Conservation (phyloP, 35 echinoderm and acorn worm genomes). For the Stichopus chloronotus region DNA sequence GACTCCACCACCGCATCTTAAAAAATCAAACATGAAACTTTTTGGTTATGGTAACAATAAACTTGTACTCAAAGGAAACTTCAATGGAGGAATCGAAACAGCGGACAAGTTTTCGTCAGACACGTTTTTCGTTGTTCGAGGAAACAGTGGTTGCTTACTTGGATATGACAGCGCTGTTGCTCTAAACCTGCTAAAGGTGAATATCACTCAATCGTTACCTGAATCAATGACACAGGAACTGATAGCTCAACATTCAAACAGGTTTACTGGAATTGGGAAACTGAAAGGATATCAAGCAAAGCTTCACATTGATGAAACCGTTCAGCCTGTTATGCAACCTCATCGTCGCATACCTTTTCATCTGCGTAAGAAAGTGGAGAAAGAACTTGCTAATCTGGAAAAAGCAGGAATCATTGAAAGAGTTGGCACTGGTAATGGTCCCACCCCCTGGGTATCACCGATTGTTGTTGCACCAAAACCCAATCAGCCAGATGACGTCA, state of each 20-base stretch:
- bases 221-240: too few relatives aligned
- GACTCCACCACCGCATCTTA: neutral
- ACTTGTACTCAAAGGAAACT: neutral
- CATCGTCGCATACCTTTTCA: constrained; percentile 73
- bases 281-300: constrained; percentile 49
- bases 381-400: constrained; percentile 17
- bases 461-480: constrained; percentile 41
- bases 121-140: neutral
- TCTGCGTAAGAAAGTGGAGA: constrained; percentile 64
- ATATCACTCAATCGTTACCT: too few relatives aligned
- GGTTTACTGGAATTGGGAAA: constrained; percentile 66
- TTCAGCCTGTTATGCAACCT: constrained; percentile 62
- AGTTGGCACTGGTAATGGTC: neutral
- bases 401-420: constrained; percentile 26
- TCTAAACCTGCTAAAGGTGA: too few relatives aligned
- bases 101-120: neutral
- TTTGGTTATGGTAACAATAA: neutral
- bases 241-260: constrained; percentile 4
- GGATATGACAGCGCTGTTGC: too few relatives aligned
- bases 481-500: constrained; percentile 21
- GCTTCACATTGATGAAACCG: constrained; percentile 52
- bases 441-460: constrained; percentile 42
- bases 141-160: too few relatives aligned
- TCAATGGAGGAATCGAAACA: neutral
- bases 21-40: neutral